Evolutionary conservation across 2,888 invertebrate genomes (phyloP).

Genomic region (Tenodera sinensis): DNA sequence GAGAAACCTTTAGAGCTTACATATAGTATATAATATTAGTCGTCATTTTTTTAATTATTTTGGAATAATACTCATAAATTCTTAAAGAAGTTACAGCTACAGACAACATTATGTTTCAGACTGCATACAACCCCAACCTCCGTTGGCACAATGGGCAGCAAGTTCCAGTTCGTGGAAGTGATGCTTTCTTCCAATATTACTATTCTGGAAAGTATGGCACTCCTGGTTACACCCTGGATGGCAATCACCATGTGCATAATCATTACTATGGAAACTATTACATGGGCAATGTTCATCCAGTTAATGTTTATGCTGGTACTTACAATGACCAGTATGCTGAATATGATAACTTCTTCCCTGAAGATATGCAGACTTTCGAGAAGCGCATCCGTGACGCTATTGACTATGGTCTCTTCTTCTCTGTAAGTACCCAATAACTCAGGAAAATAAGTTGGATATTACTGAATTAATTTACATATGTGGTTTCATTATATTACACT

Average conservation of each 20-base stretch:
- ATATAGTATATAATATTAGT: too few relatives aligned
- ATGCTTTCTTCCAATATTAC: neutral
- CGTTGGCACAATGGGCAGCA: slow-evolving; percentile 58
- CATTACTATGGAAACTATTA: neutral
- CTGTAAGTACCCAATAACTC: neutral
- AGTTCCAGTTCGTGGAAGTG: slow-evolving; percentile 44
- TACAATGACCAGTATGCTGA: neutral
- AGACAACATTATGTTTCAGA: neutral
- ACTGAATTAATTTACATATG: neutral
- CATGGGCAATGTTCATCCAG: neutral
- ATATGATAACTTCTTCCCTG: slow-evolving; percentile 36
- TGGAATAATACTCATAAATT: too few relatives aligned
- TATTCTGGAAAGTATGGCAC: neutral
- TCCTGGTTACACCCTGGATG: neutral
- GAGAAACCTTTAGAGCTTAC: too few relatives aligned
- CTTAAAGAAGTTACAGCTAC: too few relatives aligned
- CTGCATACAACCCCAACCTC: slow-evolving; percentile 36
- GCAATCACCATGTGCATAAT: neutral
- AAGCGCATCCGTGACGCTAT: slow-evolving; percentile 33
- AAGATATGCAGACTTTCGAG: slow-evolving; percentile 35
- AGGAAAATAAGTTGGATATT: neutral
- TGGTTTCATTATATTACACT: too few relatives aligned
- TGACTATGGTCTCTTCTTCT: slow-evolving; percentile 51
- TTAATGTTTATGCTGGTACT: neutral
- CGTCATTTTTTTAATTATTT: too few relatives aligned